Percentiles rank a stretch among this genome's conserved stretches.
Conservation (phyloP, 1,140 invertebrate species). For the Leptinotarsa undecemlineata region DNA sequence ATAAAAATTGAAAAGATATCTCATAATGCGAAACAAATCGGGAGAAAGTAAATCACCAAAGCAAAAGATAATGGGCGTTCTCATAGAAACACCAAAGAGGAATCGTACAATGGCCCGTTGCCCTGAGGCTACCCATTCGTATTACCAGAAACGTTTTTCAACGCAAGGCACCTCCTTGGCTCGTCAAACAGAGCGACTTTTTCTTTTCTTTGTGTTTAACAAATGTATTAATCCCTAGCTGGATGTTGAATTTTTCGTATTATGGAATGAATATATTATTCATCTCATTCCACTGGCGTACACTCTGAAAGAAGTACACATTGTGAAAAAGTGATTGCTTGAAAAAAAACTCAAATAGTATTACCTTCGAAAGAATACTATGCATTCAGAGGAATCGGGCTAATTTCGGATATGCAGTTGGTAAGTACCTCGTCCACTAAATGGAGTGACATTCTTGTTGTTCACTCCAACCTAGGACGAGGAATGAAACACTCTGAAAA, state of each 20-base stretch:
- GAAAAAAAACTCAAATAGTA: no score
- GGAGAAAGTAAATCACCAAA: not conserved
- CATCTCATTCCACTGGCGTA: not conserved
- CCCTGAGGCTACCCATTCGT: conserved; percentile 4
- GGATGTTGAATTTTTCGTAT: not conserved
- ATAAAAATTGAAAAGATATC: conserved; percentile 3
- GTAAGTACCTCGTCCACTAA: no score
- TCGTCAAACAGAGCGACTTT: conserved; percentile 3
- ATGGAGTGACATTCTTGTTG: no score
- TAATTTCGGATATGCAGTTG: no score
- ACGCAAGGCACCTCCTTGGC: not conserved
- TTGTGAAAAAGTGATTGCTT: no score
- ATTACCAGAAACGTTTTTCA: conserved; percentile 6
- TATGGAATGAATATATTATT: not conserved
- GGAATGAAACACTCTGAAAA: no score
- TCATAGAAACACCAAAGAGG: not conserved
- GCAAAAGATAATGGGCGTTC: not conserved
- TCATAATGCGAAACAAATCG: conserved; percentile 8
- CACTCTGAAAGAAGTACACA: not conserved
- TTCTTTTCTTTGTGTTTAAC: not conserved
- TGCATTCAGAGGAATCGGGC: no score
- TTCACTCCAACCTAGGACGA: no score
- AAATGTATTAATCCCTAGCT: not conserved
- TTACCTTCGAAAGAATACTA: no score
- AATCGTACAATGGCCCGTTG: not conserved